Base-by-base conservation (phyloP, 2,113 vertebrate species). In the Ciconia maguari region DNA sequence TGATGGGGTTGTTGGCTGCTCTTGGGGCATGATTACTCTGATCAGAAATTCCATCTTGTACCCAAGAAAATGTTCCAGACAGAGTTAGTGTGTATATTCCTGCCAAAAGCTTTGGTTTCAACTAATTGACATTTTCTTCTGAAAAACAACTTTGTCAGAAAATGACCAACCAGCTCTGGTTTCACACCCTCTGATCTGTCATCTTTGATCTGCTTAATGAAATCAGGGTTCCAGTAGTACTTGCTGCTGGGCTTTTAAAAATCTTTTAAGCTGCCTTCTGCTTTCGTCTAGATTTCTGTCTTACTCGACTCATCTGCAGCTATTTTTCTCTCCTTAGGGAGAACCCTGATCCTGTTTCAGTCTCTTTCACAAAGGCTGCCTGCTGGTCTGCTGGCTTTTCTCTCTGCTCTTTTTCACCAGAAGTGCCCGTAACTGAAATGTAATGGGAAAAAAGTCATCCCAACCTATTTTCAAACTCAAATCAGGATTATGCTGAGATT, bases 171-270 rank as follows among this genome's bases (percentile, higher is more conserved):
- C 62, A 75, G n/a, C 38, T 94, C 88, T 81, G 49, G 60, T 83
- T 96, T 96, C 75, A 65, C 71, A 79, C 82, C 71, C 84, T 90
- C 83, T 80, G 66, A 76, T 97, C 87, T 80, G 62, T 81, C 80
- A 61, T 93, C 80, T 97, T 96, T 96, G 92, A 97, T 94, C 90
- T 94, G 72, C 66, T 46, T 90, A 93, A 94, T 90, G 91, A 94
- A 96, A 61, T 90, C 71, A 78, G 36, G 48, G 52, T 93, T 94
- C 74, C 57, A 92, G 42, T 60, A 80, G 90, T 72, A 83, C 68
- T 96, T 79, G 66, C 81, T 96, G 58, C 83, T 94, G 71, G 81
- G 78, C 48, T 95, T 96, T 79, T 65, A 69, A 85, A 87, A 83
- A 57, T 91, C 29, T 91, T 90, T 66, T 85, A 90, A 90, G 54